phyloP scores from a whole-genome alignment of 2,113 vertebrate genomes.

The Pterocles burchelli region DNA sequence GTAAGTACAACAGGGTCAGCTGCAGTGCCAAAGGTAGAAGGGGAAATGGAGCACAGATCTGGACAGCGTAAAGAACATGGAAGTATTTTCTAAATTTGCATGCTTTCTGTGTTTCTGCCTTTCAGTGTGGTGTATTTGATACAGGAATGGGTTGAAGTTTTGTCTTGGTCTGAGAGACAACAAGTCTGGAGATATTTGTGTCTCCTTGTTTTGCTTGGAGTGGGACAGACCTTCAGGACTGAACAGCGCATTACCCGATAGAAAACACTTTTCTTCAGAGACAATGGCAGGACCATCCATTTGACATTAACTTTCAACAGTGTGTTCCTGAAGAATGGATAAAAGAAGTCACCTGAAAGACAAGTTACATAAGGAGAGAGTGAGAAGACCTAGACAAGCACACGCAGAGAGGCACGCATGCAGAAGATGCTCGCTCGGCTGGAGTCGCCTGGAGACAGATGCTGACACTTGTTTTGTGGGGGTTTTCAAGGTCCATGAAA shows the following conservation, averaged over 20 bases:
- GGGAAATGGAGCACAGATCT: not conserved
- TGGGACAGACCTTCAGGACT: not conserved
- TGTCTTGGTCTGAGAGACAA: not conserved
- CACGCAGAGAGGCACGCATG: not conserved
- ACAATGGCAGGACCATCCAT: not conserved
- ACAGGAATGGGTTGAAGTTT: not conserved
- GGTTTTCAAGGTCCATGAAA: not conserved
- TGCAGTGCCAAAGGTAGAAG: not conserved
- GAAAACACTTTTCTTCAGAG: not conserved
- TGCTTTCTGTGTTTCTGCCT: not conserved
- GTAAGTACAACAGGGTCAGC: fast-evolving
- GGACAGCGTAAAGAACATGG: not conserved
- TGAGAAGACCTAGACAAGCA: not conserved
- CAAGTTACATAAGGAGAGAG: not conserved
- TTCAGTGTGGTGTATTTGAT: not conserved
- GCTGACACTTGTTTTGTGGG: not conserved
- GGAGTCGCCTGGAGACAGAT: not conserved
- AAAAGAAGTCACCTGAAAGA: not conserved
- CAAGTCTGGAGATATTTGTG: not conserved
- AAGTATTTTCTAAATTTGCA: not conserved
- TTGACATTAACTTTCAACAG: not conserved
- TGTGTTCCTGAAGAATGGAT: not conserved
- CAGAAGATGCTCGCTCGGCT: not conserved
- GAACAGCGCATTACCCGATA: not conserved
- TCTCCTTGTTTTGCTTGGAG: not conserved